These are phyloP conservation scores for Drosophila ercepeae DNA, from an alignment of 1,140 invertebrate genomes.

Conservation along the genomic window DNA sequence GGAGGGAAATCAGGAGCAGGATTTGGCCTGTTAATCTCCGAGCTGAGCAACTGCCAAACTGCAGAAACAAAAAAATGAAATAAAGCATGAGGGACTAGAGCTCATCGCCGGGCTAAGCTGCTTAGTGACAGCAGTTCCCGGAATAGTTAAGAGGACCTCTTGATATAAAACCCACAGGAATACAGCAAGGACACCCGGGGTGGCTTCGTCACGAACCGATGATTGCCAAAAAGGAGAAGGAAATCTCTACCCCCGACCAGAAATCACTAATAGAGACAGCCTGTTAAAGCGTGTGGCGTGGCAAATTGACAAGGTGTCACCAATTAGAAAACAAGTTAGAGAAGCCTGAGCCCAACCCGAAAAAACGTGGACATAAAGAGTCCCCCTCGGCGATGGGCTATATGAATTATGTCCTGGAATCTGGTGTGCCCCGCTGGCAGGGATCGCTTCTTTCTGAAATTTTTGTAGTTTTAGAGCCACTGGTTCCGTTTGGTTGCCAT, in stretches of 20 bases:
- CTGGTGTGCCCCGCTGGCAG: constrained; percentile 28
- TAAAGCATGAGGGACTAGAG: constrained; percentile 4
- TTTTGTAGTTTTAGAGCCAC: constrained; percentile 56
- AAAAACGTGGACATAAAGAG: constrained; percentile 19
- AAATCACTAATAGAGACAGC: constrained; percentile 61
- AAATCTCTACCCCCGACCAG: constrained; percentile 23
- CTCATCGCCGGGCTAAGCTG: constrained; percentile 56
- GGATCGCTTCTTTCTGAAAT: constrained; percentile 2
- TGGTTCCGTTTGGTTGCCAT: constrained; percentile 8
- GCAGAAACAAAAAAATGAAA: not conserved
- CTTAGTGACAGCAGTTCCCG: constrained; percentile 60
- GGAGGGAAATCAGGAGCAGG: constrained; percentile 30
- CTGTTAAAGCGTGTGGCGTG: constrained; percentile 76
- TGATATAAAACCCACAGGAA: constrained; percentile 80
- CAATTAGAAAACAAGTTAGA: constrained; percentile 79
- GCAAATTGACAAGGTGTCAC: constrained; percentile 79
- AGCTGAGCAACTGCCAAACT: not conserved
- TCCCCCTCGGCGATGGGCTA: not conserved
- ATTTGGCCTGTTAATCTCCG: not conserved
- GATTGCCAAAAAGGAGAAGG: constrained; percentile 61
- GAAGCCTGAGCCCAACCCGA: constrained; percentile 8
- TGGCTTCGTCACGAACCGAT: constrained; percentile 51
- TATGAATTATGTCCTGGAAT: constrained; percentile 19
- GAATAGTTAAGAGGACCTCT: constrained; percentile 73
- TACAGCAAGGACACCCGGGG: constrained; percentile 54